Evolutionary conservation across 2,888 invertebrate genomes (phyloP), one percentile per base, ranked within the genome.

Genomic region (Hermaeophaga mercurialis): DNA sequence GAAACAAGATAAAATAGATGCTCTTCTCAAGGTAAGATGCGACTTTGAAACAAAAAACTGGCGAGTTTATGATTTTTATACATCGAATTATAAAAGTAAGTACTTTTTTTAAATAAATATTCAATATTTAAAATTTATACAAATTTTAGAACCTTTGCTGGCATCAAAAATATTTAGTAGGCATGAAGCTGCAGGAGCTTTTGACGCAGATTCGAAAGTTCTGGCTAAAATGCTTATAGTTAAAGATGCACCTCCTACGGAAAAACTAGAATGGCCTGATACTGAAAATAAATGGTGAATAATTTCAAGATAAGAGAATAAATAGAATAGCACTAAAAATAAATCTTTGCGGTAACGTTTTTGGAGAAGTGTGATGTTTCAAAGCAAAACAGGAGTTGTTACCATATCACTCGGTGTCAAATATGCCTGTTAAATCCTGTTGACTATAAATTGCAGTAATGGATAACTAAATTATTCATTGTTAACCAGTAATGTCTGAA

Each of bases 101-200:
- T 64, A 45, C 8, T 3, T 14, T 19, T 11, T 28, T 36, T 22
- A 7, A 6, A 36, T 12, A 19, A 34, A 15, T 9, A 44, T 7
- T 44, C 18, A 15, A 28, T 33, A 12, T 1, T 8, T 2, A 11
- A 9, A 22, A 46, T 18, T 52, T 34, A 26, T 9, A 19, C 7
- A 15, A 31, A 12, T n/a, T 8, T 46, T 52, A 74, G 74, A 3
- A 59, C 59, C 14, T 55, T 74, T n/a, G 71, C 75, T 3, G 63
- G 18, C 39, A 11, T 39, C 69, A 7, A 77, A 77, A 63, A 76
- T 77, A 62, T 77, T 76, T 60, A 71, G 75, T 6, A 72, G 67
- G 60, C 66, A 73, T 61, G 75, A 77, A 48, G 62, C 58, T 55
- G n/a, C n/a, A n/a, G 57, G 65, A 9, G 65, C 63, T 5, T 39